Percentiles rank a stretch among this genome's conserved stretches.
These are phyloP conservation scores for Drosophila ironensis DNA, from an alignment of 1,140 invertebrate genomes.

Conservation along the genomic window DNA sequence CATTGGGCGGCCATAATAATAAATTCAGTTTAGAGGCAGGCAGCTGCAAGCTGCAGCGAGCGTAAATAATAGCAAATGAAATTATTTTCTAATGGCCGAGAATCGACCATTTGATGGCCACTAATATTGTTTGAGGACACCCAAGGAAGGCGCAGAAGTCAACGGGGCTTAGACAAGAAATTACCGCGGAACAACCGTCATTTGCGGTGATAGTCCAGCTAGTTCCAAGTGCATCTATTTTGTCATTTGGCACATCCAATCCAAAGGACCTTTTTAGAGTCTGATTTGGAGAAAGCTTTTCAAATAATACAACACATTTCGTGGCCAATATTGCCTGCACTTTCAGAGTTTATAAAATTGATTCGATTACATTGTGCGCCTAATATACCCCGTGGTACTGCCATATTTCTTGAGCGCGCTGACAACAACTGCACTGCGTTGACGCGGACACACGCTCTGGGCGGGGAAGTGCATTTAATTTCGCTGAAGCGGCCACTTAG, in stretches of 20 bases:
- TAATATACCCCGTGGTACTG: constrained; percentile 3
- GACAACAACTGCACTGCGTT: too few relatives aligned
- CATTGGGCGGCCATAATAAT: constrained; percentile 71
- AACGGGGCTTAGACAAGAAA: too few relatives aligned
- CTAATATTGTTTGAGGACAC: constrained; percentile 20
- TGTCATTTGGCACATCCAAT: too few relatives aligned
- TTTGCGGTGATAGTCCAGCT: too few relatives aligned
- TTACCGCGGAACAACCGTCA: too few relatives aligned
- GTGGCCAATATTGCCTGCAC: too few relatives aligned
- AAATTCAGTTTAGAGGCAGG: constrained; percentile 56
- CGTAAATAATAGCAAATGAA: constrained; percentile 34
- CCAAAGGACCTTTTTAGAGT: too few relatives aligned
- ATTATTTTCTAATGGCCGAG: constrained; percentile 34
- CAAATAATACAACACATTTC: too few relatives aligned
- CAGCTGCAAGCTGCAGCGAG: constrained; percentile 39
- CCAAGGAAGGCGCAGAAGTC: not conserved
- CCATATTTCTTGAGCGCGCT: not conserved
- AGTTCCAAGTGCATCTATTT: too few relatives aligned
- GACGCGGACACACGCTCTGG: constrained; percentile 38
- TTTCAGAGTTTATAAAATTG: not conserved
- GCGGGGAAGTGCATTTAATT: constrained; percentile 69
- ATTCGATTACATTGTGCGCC: not conserved
- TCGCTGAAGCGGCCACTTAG: constrained; percentile 75
- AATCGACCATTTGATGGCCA: constrained; percentile 46
- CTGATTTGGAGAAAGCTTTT: too few relatives aligned